Base-by-base conservation (phyloP, 1,140 invertebrate genomes). In the Meloidogyne chitwoodi region DNA sequence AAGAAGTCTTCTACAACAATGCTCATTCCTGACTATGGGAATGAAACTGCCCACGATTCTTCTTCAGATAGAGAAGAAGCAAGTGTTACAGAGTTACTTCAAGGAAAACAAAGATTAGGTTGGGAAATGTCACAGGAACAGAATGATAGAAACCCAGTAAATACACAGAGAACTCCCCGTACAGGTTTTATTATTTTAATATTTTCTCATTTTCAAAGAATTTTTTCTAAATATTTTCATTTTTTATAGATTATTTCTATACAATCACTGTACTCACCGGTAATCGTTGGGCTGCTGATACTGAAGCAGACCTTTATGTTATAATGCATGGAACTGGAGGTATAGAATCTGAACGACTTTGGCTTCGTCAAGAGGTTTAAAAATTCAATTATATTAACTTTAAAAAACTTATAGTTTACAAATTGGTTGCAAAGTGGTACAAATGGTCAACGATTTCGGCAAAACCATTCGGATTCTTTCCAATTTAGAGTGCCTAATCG, bases 211-310 rank as follows among this genome's bases (percentile, higher is more conserved):
- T 11, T 38, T 34, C 14, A 6, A 3, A 16, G n/a, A 73, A n/a
- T n/a, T 12, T 72, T 26, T 8, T 19, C 6, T 31, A 3, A 31
- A 3, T 2, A 38, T 38, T 38, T 6, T 8, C 10, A 0, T 38
- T 8, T 38, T 38, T 38, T 0, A 38, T 38, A 80, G 79, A 65
- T 22, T 77, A 34, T 66, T 27, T 72, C 61, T 82, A 82, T 34
- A 77, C 82, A 24, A 74, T 84, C 4, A 78, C 82, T 11, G 69
- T 82, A 26, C 73, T 71, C 19, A 77, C 77, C 11, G 81, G 81
- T 0, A 84, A 83, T 62, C 82, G 81, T 5, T 82, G 81, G 81
- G 81, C 81, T 0, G 81, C 82, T 2, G 81, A 82, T 66, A 81
- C 81, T 19, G 81, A 82, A 48, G 73, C 82, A 11, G 77, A 82